Percentiles rank a stretch among this genome's conserved stretches.
Evolutionary conservation across 2,888 invertebrate genomes (phyloP).

Genomic region (Aporophyla lueneburgensis): DNA sequence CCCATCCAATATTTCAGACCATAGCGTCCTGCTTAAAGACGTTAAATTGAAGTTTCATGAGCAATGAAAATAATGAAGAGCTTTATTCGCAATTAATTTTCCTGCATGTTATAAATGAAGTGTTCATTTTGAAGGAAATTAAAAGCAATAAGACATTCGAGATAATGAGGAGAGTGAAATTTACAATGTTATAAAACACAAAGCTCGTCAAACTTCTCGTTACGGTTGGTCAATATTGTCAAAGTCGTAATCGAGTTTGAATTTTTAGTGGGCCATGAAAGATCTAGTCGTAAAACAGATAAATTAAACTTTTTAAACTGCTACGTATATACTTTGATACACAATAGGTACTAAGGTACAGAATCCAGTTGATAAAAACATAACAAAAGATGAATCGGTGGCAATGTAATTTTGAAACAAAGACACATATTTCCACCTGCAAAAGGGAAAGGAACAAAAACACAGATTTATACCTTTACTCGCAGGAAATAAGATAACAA

Average conservation of each 20-base stretch:
- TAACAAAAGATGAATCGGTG: not conserved
- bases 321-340: not conserved
- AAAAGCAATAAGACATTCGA: slow-evolving; percentile 15
- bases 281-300: slow-evolving; percentile 37
- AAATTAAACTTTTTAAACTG: slow-evolving; percentile 32
- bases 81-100: slow-evolving; percentile 48
- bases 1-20: slow-evolving; percentile 57
- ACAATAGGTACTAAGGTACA: too few relatives aligned
- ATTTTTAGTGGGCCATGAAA: slow-evolving; percentile 43
- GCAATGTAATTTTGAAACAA: slow-evolving; percentile 10
- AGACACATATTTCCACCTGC: slow-evolving; percentile 13
- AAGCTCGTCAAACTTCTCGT: slow-evolving; percentile 35
- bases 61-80: slow-evolving; percentile 63
- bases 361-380: not conserved
- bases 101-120: slow-evolving; percentile 22
- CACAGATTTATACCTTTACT: slow-evolving; percentile 29
- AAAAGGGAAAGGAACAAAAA: slow-evolving; percentile 29
- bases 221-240: slow-evolving; percentile 29
- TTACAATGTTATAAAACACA: slow-evolving; percentile 41
- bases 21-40: slow-evolving; percentile 40
- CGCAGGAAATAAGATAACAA: slow-evolving; percentile 49
- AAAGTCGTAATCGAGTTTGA: slow-evolving; percentile 45
- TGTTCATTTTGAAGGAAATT: slow-evolving; percentile 31
- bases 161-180: slow-evolving; percentile 33
- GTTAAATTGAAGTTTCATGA: slow-evolving; percentile 57